phyloP scores from a whole-genome alignment of 2,888 invertebrate species.

The Esperia sulphurella region DNA sequence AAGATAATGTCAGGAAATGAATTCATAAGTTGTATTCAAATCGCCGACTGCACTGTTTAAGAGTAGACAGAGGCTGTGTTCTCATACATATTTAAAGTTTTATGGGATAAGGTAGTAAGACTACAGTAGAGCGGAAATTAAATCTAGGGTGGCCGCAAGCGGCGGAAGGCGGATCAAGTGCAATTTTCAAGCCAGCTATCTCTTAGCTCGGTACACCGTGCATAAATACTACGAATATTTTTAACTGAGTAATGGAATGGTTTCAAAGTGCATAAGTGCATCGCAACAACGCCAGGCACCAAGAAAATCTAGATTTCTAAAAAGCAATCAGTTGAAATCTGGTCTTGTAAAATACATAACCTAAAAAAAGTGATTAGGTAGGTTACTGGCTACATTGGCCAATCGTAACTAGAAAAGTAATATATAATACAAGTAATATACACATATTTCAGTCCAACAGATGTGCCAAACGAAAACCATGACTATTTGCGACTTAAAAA shows the following conservation, averaged over 20 bases:
- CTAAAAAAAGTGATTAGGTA: too few species aligned
- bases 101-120: background rate
- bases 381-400: too few species aligned
- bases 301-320: too few species aligned
- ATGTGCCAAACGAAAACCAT: too few species aligned
- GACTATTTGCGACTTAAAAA: too few species aligned
- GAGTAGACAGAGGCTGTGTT: slow-evolving; percentile 9
- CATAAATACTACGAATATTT: background rate
- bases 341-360: too few species aligned
- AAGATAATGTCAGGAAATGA: slow-evolving; percentile 10
- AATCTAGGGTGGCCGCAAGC: slow-evolving; percentile 39
- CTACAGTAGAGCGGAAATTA: slow-evolving; percentile 42
- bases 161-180: slow-evolving; percentile 47
- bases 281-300: too few species aligned
- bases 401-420: too few species aligned
- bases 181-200: slow-evolving; percentile 56
- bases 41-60: slow-evolving; percentile 15
- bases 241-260: background rate
- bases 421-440: too few species aligned
- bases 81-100: slow-evolving; percentile 30
- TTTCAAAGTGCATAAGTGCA: too few species aligned
- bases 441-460: too few species aligned
- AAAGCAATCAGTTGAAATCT: too few species aligned
- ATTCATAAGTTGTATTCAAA: slow-evolving; percentile 17
- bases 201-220: slow-evolving; percentile 14